Percentiles rank a stretch among this genome's conserved stretches.
These are phyloP conservation scores for Heliconius himera DNA, from an alignment of 1,140 invertebrate species.

Conservation along the genomic window DNA sequence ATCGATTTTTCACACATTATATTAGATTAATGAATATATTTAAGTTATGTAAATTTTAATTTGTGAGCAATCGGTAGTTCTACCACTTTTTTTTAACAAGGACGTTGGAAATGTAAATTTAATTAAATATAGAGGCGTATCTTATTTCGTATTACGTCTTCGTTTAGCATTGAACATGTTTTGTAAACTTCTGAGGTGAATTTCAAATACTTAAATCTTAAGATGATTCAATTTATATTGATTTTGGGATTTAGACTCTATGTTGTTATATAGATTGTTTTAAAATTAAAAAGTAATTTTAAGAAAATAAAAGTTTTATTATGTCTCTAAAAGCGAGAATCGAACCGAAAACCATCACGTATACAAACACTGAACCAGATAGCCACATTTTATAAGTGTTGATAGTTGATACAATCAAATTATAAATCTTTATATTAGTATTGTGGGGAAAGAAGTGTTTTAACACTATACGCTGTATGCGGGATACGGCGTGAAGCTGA, in stretches of 20 bases:
- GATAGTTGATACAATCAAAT: neutral
- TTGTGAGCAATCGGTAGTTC: neutral
- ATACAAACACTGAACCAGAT: no score
- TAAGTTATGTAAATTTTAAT: neutral
- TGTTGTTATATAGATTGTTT: no score
- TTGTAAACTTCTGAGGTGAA: neutral
- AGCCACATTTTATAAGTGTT: neutral
- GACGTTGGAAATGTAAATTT: neutral
- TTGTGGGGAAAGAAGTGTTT: no score
- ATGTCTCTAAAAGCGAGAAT: no score
- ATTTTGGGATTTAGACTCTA: neutral
- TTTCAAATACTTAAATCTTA: neutral
- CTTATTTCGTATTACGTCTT: neutral
- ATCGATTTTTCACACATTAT: no score
- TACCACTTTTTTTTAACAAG: neutral
- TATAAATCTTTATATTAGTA: no score
- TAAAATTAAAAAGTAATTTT: no score
- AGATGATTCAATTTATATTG: neutral
- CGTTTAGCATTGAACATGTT: neutral
- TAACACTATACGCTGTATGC: no score
- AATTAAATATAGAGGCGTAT: neutral
- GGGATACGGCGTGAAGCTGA: no score
- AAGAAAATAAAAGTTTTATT: no score
- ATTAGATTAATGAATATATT: no score
- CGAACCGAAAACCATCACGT: neutral